These are phyloP conservation scores for Amphipyra tragopoginis DNA, from an alignment of 2,888 invertebrate genomes.

Conservation along the genomic window DNA sequence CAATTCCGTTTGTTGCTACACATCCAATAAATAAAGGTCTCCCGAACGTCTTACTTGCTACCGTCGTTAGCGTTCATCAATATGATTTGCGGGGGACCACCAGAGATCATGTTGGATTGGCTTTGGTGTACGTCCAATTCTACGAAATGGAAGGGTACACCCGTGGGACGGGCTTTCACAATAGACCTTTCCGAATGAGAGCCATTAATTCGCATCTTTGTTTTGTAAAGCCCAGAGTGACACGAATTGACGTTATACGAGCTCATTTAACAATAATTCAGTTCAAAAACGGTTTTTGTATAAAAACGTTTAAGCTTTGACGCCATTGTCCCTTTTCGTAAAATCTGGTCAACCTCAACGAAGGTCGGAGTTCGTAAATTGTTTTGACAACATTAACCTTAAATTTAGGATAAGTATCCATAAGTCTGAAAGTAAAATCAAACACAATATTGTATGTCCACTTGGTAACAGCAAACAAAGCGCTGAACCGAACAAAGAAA, in stretches of 20 bases:
- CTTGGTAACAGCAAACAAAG: conserved; percentile 9
- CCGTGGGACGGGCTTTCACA: conserved; percentile 84
- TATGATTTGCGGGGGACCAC: conserved; percentile 70
- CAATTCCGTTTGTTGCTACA: conserved; percentile 84
- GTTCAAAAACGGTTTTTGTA: conserved; percentile 70
- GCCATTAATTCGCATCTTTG: conserved; percentile 89
- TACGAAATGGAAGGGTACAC: conserved; percentile 87
- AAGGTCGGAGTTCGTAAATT: conserved; percentile 39
- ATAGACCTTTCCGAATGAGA: conserved; percentile 87
- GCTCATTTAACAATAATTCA: conserved; percentile 83
- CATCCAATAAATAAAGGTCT: conserved; percentile 78
- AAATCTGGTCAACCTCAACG: conserved; percentile 38
- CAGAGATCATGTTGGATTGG: conserved; percentile 77
- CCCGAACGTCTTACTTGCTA: conserved; percentile 64
- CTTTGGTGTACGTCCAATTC: conserved; percentile 84
- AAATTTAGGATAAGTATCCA: conserved; percentile 23
- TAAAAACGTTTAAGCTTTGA: conserved; percentile 63
- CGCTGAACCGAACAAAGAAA: conserved; percentile 16
- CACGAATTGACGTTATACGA: conserved; percentile 83
- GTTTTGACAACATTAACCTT: conserved; percentile 42
- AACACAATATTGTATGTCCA: conserved; percentile 12
- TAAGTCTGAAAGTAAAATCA: conserved; percentile 17
- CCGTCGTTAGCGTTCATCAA: conserved; percentile 73
- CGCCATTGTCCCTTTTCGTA: conserved; percentile 48
- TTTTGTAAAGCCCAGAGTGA: conserved; percentile 87